Evolutionary conservation across 2,113 vertebrate genomes (phyloP).

Genomic region (Macquaria ambigua): DNA sequence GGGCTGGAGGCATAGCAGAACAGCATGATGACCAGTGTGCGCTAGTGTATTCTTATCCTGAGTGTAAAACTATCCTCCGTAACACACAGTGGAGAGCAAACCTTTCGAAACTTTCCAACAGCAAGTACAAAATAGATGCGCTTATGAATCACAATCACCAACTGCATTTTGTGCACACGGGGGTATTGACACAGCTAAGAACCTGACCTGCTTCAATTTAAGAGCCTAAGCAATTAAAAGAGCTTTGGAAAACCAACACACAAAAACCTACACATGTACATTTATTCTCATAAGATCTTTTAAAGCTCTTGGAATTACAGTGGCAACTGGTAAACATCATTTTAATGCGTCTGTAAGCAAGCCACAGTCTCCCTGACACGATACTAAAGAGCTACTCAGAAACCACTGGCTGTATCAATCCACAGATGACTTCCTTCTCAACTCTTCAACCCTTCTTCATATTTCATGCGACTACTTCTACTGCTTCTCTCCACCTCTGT

Average conservation of each 20-base stretch:
- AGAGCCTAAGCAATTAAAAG: background rate
- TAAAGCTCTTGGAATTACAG: background rate
- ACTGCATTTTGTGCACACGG: background rate
- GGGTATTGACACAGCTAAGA: background rate
- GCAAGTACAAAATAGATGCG: background rate
- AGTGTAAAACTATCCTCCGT: conserved; percentile 34
- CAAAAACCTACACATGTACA: background rate
- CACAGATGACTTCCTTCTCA: conserved; percentile 18
- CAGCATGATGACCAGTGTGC: conserved; percentile 61
- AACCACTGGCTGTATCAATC: conserved; percentile 34
- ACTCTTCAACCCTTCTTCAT: conserved; percentile 8
- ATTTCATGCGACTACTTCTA: background rate
- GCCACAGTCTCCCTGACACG: background rate
- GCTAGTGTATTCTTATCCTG: conserved; percentile 52
- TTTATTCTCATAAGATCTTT: background rate
- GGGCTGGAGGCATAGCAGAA: conserved; percentile 63
- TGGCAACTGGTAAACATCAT: background rate
- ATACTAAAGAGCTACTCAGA: conserved; percentile 19
- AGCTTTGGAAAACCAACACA: background rate
- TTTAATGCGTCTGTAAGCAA: background rate
- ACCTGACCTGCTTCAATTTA: background rate
- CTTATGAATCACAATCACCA: conserved; percentile 12
- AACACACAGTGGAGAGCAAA: conserved; percentile 24
- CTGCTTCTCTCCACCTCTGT: conserved; percentile 3
- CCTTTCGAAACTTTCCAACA: conserved; percentile 40